Evolutionary conservation across 2,888 invertebrate genomes (phyloP).

Genomic region (Mechanitis mazaeus): DNA sequence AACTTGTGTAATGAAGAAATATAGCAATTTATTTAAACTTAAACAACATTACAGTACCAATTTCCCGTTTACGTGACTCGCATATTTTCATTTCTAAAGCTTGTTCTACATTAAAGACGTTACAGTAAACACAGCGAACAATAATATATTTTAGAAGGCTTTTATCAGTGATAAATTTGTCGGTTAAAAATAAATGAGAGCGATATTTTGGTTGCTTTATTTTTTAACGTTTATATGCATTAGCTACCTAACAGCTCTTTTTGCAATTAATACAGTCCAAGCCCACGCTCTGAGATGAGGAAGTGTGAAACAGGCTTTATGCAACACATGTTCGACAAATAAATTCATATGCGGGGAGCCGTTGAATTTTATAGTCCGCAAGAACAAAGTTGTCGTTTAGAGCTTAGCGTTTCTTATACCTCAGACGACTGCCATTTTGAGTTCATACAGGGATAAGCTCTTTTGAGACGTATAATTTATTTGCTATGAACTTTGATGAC

Average conservation of each 20-base stretch:
- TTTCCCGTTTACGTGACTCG: constrained; percentile 8
- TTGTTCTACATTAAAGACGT: background rate
- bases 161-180: background rate
- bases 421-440: constrained; percentile 14
- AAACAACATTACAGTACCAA: constrained; percentile 7
- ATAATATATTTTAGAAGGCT: background rate
- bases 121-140: background rate
- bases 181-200: background rate
- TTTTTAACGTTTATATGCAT: background rate
- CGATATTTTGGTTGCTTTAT: background rate
- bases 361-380: constrained; percentile 29
- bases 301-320: background rate
- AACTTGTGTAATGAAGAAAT: constrained; percentile 6
- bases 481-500: background rate
- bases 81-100: constrained; percentile 7
- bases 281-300: background rate
- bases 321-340: constrained; percentile 33
- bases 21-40: constrained; percentile 6
- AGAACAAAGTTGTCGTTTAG: constrained; percentile 28
- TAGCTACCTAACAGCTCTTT: background rate
- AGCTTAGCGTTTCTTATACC: constrained; percentile 29
- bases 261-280: background rate
- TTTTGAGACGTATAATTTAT: constrained; percentile 5
- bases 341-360: constrained; percentile 31
- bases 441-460: constrained; percentile 9